Evolutionary conservation across 1,140 invertebrate species (phyloP), one percentile per base, ranked within the genome.

Genomic region (Atopsyche davidsoni): DNA sequence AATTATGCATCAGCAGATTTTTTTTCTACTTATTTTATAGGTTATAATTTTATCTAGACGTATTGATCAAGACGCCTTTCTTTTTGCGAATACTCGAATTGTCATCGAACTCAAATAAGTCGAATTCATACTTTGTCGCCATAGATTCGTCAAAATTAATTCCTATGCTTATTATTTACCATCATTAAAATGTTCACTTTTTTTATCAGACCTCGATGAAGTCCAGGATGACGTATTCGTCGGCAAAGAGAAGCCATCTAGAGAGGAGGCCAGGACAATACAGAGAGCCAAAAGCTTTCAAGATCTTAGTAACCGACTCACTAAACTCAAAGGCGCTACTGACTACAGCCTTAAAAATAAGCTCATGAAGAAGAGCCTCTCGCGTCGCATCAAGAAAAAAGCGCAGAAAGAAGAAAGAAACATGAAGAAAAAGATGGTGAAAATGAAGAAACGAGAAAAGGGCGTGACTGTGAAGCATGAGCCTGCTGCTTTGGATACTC

Each of bases 301-400:
- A 23, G 57, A 58, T 32, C 38, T 58, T 18, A 46, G 50, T 19
- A 46, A 55, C 11, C 41, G 43, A 16, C 43, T 58, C 1, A 52
- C 34, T 3, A 58, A 55, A 45, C 47, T 58, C 4, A 31, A 52
- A 36, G 46, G 49, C 14, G 53, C 36, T 3, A 46, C 41, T n/a
- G 57, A 58, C 40, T 58, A 42, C 36, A 55, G 53, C 23, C 9
- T 58, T 10, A 58, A 58, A 44, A 58, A 45, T 45, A 58, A 58
- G 35, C 23, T 58, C 6, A 49, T 55, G 53, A 58, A 58, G 23
- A 58, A 55, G 25, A 58, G 50, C 39, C 19, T 58, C 13, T 22
- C 48, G 10, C 51, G 43, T 9, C 28, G 46, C 10, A 28, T 58
- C 2, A 58, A 58, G 42, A 58, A 58, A 28, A 51, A 58, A 39